These are phyloP conservation scores for Eupleurogrammus muticus DNA, from an alignment of 2,797 vertebrate species.

Conservation along the genomic window DNA sequence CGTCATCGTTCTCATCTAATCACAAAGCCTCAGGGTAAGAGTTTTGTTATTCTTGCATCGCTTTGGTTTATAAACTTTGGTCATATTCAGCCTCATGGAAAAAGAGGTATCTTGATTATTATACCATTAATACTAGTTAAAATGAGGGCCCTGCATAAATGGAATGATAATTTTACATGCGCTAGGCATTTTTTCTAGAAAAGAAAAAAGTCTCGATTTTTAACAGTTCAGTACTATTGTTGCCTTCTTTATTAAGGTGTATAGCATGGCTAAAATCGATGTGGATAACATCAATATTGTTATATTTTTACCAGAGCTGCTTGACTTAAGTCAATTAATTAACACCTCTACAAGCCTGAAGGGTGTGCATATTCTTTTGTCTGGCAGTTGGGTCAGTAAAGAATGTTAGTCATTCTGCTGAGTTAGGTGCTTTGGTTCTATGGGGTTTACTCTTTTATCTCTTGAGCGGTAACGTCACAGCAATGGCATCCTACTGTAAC, in stretches of 20 bases:
- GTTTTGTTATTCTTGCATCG: slow-evolving; percentile 25
- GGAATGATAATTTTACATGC: neutral
- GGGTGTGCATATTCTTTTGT: slow-evolving; percentile 49
- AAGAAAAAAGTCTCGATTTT: slow-evolving; percentile 15
- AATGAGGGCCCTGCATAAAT: slow-evolving; percentile 11
- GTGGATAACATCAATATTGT: slow-evolving; percentile 17
- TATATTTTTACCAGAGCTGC: slow-evolving; percentile 16
- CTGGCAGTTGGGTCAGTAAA: slow-evolving; percentile 48
- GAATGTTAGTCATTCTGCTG: slow-evolving; percentile 31
- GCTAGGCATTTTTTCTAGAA: slow-evolving; percentile 8
- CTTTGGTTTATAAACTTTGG: slow-evolving; percentile 3
- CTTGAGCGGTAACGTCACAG: slow-evolving; percentile 99
- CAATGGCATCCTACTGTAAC: slow-evolving; percentile 85
- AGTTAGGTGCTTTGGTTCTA: slow-evolving; percentile 75
- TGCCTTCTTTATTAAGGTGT: slow-evolving; percentile 10
- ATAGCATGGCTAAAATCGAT: slow-evolving; percentile 15
- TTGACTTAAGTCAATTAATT: slow-evolving; percentile 70
- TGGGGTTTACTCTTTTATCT: slow-evolving; percentile 99
- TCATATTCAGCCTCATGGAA: slow-evolving; percentile 8
- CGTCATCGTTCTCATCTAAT: slow-evolving; percentile 74
- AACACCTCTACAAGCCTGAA: slow-evolving; percentile 65
- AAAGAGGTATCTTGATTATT: neutral
- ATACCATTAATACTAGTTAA: slow-evolving; percentile 2
- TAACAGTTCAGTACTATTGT: slow-evolving; percentile 12
- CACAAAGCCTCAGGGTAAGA: slow-evolving; percentile 94